phyloP scores from a whole-genome alignment of 2,113 vertebrate species.

The Coracopsis vasa region DNA sequence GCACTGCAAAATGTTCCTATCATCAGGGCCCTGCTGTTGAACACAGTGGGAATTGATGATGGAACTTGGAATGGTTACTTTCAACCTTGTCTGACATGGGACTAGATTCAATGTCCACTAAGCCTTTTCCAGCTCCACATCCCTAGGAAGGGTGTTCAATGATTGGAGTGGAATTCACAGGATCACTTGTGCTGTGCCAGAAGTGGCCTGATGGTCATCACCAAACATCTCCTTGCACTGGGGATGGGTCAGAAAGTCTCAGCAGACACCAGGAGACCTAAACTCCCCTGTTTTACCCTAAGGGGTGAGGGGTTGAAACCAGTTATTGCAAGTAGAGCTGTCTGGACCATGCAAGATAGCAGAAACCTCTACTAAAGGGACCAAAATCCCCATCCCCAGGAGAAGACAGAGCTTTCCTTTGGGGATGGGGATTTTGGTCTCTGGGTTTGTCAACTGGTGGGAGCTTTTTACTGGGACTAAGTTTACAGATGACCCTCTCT shows the following conservation, averaged over 20 bases:
- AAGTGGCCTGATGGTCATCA: neutral
- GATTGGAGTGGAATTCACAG: neutral
- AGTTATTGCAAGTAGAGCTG: neutral
- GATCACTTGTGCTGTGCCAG: neutral
- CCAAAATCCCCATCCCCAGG: too few species aligned
- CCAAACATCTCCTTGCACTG: neutral
- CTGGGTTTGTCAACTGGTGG: neutral
- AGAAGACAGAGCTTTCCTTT: too few species aligned
- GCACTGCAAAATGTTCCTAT: neutral
- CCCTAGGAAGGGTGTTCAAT: neutral
- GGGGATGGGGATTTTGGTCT: neutral
- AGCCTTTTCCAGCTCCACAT: neutral
- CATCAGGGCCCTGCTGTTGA: neutral
- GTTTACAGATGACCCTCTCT: neutral
- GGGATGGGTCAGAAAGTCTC: neutral
- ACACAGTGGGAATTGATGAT: fast-evolving
- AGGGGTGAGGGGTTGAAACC: neutral
- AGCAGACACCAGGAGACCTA: neutral
- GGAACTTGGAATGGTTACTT: neutral
- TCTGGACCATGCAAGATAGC: neutral
- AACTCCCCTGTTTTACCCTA: neutral
- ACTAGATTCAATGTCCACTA: neutral
- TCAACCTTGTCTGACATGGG: neutral
- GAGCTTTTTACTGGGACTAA: neutral
- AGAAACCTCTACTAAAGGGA: neutral